These are phyloP conservation scores for Drosophila lini DNA, from an alignment of 1,140 invertebrate species.

Conservation along the genomic window DNA sequence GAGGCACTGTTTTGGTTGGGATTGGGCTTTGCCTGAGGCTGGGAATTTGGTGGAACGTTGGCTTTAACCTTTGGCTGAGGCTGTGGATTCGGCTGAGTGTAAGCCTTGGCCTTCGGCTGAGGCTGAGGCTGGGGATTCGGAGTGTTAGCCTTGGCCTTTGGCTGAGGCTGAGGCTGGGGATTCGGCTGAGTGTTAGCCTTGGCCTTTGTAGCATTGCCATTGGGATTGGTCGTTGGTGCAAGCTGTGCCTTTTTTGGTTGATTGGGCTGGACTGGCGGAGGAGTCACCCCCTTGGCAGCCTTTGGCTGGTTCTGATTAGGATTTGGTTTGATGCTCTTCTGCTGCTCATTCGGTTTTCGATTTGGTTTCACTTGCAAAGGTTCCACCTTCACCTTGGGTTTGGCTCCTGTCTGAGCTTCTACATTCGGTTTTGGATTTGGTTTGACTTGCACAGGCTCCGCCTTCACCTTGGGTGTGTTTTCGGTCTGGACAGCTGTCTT, in stretches of 20 bases:
- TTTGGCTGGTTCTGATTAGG: neutral
- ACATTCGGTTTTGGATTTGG: conserved; percentile 21
- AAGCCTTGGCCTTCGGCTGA: neutral
- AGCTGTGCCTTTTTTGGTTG: neutral
- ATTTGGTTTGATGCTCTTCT: neutral
- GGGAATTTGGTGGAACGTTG: neutral
- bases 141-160: neutral
- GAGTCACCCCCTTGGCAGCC: neutral
- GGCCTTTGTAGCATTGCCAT: neutral
- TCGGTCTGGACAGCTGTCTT: too few species aligned
- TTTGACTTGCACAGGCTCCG: neutral
- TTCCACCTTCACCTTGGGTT: neutral
- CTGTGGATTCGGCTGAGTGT: neutral
- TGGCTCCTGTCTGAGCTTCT: neutral
- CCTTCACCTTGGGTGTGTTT: neutral
- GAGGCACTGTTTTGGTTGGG: neutral
- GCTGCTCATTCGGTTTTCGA: conserved; percentile 9
- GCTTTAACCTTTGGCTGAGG: neutral
- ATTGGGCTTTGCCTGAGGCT: neutral
- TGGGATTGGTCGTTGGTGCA: neutral
- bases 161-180: neutral
- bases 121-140: neutral
- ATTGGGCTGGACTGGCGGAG: neutral
- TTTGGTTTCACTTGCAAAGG: conserved; percentile 14
- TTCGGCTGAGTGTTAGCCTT: neutral